Evolutionary conservation across 1,140 invertebrate species (phyloP).

Genomic region (Nixonia krombeini): DNA sequence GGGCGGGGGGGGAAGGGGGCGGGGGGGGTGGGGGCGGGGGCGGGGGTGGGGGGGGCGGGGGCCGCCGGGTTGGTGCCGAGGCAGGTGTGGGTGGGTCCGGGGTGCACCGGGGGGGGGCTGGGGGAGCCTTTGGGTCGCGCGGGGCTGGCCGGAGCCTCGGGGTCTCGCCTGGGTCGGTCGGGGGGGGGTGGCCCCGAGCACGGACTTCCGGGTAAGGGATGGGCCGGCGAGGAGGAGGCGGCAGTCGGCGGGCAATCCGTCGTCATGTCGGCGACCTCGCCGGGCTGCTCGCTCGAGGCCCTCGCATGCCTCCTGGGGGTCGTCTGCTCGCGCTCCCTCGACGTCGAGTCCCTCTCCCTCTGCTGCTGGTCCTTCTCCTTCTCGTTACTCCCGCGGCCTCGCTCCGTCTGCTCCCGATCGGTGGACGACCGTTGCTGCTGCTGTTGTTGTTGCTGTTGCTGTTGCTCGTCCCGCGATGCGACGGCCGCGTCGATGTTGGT

Average conservation of each 20-base stretch:
- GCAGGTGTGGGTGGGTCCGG: no score
- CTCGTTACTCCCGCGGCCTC: conserved; percentile 30
- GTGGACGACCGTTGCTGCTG: conserved; percentile 45
- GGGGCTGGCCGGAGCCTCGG: no score
- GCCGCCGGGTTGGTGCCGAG: no score
- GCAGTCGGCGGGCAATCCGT: conserved; percentile 60
- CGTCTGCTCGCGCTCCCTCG: conserved; percentile 46
- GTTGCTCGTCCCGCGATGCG: conserved; percentile 61
- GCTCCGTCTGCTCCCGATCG: conserved; percentile 19
- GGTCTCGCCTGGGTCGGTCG: conserved; percentile 65
- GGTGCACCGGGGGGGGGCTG: no score
- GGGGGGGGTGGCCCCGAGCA: conserved; percentile 66
- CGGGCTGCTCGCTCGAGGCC: conserved; percentile 59
- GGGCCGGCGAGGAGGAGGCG: conserved; percentile 52
- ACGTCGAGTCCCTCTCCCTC: conserved; percentile 41
- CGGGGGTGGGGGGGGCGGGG: conserved; percentile 63
- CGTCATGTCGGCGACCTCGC: conserved; percentile 56
- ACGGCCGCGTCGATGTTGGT: conserved; percentile 79
- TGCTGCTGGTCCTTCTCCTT: conserved; percentile 46
- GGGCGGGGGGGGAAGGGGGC: conserved; percentile 64
- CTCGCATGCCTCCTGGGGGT: conserved; percentile 22
- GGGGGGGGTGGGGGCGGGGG: conserved; percentile 62
- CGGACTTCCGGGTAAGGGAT: conserved; percentile 67
- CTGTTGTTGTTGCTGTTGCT: conserved; percentile 36
- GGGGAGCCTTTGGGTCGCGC: no score